These are phyloP conservation scores for Zeuzera pyrina DNA, from an alignment of 2,888 invertebrate genomes.

Conservation along the genomic window DNA sequence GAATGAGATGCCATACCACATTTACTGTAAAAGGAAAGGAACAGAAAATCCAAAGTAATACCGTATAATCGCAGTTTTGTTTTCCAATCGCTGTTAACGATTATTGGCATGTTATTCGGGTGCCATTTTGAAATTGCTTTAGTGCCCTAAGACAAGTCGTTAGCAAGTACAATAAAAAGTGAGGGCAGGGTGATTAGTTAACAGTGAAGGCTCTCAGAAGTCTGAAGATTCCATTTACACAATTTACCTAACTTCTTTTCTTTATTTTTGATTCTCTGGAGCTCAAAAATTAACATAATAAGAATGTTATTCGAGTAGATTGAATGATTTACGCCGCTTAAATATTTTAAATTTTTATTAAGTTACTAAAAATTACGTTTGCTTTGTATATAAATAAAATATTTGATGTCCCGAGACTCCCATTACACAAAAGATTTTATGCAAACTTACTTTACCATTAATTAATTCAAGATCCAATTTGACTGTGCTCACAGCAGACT, in stretches of 20 bases:
- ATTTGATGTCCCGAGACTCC: no score
- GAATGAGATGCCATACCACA: slow-evolving; percentile 37
- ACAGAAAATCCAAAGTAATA: slow-evolving; percentile 47
- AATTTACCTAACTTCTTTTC: slow-evolving; percentile 3
- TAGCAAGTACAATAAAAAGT: slow-evolving; percentile 62
- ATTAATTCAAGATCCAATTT: slow-evolving; percentile 20
- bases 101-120: slow-evolving; percentile 78
- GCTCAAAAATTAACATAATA: no score
- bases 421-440: slow-evolving; percentile 18
- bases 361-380: no score
- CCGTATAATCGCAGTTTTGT: slow-evolving; percentile 79
- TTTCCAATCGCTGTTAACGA: slow-evolving; percentile 78
- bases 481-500: no score
- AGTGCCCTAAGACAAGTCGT: slow-evolving; percentile 64
- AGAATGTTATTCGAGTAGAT: no score
- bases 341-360: no score
- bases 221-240: no score
- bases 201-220: no score
- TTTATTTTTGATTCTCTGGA: background rate
- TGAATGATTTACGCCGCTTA: no score
- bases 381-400: no score
- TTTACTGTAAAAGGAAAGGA: slow-evolving; percentile 27
- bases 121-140: slow-evolving; percentile 68
- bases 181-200: slow-evolving; percentile 40
- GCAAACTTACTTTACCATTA: slow-evolving; percentile 12